Percentiles rank a stretch among this genome's conserved stretches.
phyloP scores from a whole-genome alignment of 2,888 invertebrate species.

The Brenthis daphne region DNA sequence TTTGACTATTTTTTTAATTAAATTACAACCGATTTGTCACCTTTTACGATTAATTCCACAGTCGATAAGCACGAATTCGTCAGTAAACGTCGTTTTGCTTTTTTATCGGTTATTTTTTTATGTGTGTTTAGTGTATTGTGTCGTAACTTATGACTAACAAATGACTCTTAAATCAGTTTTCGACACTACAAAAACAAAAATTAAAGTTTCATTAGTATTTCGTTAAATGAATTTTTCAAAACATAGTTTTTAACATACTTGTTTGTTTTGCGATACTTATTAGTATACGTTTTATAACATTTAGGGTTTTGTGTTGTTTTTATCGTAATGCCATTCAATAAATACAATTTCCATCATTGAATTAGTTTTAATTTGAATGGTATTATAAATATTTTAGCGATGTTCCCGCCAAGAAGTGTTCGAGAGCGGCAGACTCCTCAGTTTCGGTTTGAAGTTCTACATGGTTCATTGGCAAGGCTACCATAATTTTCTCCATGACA shows the following conservation, averaged over 20 bases:
- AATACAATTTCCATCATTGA: constrained; percentile 2
- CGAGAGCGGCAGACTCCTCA: constrained; percentile 64
- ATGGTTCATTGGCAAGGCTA: constrained; percentile 74
- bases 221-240: not conserved
- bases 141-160: constrained; percentile 7
- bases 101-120: constrained; percentile 19
- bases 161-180: no score
- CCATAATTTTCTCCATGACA: constrained; percentile 34
- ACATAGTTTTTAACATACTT: not conserved
- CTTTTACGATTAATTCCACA: constrained; percentile 15
- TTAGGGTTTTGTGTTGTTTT: constrained; percentile 16
- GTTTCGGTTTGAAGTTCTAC: constrained; percentile 62
- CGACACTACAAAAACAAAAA: not conserved
- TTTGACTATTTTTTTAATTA: constrained; percentile 10
- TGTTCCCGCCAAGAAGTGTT: constrained; percentile 58
- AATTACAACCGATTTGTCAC: constrained; percentile 9
- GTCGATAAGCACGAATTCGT: constrained; percentile 44
- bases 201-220: not conserved
- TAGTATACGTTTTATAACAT: constrained; percentile 6
- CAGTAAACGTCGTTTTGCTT: constrained; percentile 48
- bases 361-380: constrained; percentile 47
- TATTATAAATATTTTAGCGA: constrained; percentile 56
- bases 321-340: constrained; percentile 31
- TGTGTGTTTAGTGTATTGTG: constrained; percentile 5
- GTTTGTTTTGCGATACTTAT: not conserved